phyloP scores from a whole-genome alignment of 2,797 vertebrate genomes.

The Limosa lapponica region DNA sequence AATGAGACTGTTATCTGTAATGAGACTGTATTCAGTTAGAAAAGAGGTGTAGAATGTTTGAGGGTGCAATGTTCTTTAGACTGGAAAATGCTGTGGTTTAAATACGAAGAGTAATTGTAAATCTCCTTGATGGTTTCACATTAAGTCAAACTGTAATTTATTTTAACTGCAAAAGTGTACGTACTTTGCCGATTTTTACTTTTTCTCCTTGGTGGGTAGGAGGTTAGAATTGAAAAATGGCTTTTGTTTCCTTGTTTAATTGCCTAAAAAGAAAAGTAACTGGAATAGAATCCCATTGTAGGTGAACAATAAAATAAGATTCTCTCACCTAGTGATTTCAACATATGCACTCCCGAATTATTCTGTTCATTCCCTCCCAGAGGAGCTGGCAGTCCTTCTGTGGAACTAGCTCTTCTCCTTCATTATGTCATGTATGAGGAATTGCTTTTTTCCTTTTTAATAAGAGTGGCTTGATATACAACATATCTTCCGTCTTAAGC shows the following conservation, averaged over 20 bases:
- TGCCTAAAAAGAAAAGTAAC: background rate
- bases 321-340: background rate
- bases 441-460: background rate
- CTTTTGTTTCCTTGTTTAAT: conserved; percentile 52
- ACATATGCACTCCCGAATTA: background rate
- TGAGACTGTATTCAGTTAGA: background rate
- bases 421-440: background rate
- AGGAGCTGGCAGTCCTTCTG: background rate
- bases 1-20: conserved; percentile 17
- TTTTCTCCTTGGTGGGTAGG: conserved; percentile 1
- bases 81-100: background rate
- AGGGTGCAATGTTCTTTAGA: background rate
- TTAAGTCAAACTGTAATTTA: conserved; percentile 11
- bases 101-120: conserved; percentile 40
- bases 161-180: background rate
- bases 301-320: background rate
- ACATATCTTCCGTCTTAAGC: background rate
- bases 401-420: background rate
- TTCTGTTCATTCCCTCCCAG: background rate
- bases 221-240: background rate
- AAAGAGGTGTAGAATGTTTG: background rate
- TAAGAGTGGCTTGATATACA: background rate
- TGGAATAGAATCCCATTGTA: background rate
- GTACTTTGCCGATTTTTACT: background rate
- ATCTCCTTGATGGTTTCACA: conserved; percentile 8